Base-by-base conservation (phyloP, 2,113 vertebrate species). In the Poeciliopsis turrubarensis region DNA sequence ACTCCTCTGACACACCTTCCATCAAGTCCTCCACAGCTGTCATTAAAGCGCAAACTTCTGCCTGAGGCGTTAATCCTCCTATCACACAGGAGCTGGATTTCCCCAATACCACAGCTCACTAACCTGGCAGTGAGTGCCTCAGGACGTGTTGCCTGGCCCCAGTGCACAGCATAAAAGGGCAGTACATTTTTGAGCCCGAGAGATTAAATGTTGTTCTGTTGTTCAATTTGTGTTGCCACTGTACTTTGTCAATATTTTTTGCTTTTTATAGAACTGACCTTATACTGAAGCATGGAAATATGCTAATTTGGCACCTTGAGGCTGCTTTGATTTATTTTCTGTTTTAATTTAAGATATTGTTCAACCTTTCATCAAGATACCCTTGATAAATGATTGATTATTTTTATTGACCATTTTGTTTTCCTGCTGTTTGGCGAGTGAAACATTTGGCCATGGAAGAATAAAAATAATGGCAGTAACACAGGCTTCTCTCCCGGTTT, bases 61-160 rank as follows among this genome's bases (percentile, higher is more conserved):
- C 87, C 86, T 73, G 69, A 72, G 81, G 86, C 80, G 77, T 84
- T 93, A 92, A 89, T 91, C 86, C 87, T 78, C 57, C 89, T 89
- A 88, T 87, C 86, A 86, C 41, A 68, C 75, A 66, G 41, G n/a
- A 77, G 75, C 83, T 82, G 78, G 78, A 72, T 81, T 81, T 80
- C 65, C 77, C 86, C 80, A 83, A 65, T 78, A 89, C 80, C 86
- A 90, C 88, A 89, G 84, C 87, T 89, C 79, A 41, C 89, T 86
- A 85, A 82, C 79, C 81, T 82, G 80, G 86, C 89, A 83, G 44
- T 79, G 69, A 73, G 66, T 29, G 83, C 80, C 87, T 84, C 75
- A 60, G 79, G 80, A 83, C 79, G 89, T 89, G 83, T 83, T 81
- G 81, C 86, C 85, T 82, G 71, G 75, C 77, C 62, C 65, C 75